Conservation (phyloP, 2,888 invertebrate species). For the Eudemis profundana region DNA sequence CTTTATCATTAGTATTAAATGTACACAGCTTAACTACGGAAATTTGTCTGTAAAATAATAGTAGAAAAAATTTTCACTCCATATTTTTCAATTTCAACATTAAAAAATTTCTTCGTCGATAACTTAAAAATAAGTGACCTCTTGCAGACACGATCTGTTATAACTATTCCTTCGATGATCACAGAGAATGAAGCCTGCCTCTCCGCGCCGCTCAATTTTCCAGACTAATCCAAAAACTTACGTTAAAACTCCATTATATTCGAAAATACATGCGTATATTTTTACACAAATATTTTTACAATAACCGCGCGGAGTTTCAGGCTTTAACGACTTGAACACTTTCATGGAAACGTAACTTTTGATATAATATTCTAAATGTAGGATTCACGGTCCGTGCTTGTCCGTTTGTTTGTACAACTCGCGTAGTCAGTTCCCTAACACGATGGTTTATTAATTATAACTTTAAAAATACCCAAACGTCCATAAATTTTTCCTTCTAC, state of each 20-base stretch:
- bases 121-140: constrained; percentile 79
- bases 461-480: constrained; percentile 85
- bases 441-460: constrained; percentile 78
- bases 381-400: constrained; percentile 84
- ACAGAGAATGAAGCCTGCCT: constrained; percentile 63
- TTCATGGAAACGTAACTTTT: constrained; percentile 83
- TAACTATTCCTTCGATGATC: constrained; percentile 83
- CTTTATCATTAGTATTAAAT: constrained; percentile 70
- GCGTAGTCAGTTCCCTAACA: constrained; percentile 75
- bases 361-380: constrained; percentile 81
- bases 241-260: constrained; percentile 61
- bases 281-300: constrained; percentile 58
- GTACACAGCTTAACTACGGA: constrained; percentile 83
- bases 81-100: constrained; percentile 65
- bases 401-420: constrained; percentile 74
- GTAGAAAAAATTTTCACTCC: constrained; percentile 75
- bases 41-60: constrained; percentile 77
- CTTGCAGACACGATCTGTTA: constrained; percentile 74
- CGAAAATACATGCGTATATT: constrained; percentile 69
- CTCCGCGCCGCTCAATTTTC: constrained; percentile 47
- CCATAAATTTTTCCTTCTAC: constrained; percentile 84
- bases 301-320: constrained; percentile 58
- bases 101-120: constrained; percentile 76
- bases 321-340: constrained; percentile 74
- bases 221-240: constrained; percentile 61